These are phyloP conservation scores for Bradypodion ventrale DNA, from an alignment of 2,797 vertebrate species.

Conservation along the genomic window DNA sequence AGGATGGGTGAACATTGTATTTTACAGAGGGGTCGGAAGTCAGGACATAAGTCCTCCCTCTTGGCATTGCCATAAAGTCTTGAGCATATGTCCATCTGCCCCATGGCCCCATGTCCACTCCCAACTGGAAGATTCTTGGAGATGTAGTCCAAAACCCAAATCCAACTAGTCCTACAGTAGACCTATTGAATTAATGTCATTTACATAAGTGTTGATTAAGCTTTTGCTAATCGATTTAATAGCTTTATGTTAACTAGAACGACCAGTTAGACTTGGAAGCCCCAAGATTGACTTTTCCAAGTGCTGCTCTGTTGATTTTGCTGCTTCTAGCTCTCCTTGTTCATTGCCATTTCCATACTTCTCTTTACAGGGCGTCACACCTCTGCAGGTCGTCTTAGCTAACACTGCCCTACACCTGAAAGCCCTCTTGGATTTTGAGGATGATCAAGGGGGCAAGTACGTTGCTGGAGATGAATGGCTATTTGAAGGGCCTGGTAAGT, in stretches of 20 bases:
- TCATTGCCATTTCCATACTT: neutral
- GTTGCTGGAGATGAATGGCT: constrained; percentile 92
- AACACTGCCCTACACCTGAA: constrained; percentile 89
- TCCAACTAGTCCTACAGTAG: too few relatives aligned
- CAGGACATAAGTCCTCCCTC: neutral
- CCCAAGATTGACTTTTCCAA: neutral
- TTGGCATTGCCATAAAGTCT: neutral
- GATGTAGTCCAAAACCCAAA: too few relatives aligned
- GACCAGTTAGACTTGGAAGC: neutral
- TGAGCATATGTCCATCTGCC: neutral
- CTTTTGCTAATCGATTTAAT: neutral
- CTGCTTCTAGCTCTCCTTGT: neutral
- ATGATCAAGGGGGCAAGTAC: constrained; percentile 72
- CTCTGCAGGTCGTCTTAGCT: constrained; percentile 86
- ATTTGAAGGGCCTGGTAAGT: constrained; percentile 89
- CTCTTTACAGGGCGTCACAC: constrained; percentile 76
- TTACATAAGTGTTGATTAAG: neutral
- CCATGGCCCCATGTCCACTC: too few relatives aligned
- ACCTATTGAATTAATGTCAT: too few relatives aligned
- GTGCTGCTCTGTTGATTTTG: neutral
- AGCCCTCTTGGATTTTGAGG: constrained; percentile 86
- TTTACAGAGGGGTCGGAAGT: neutral
- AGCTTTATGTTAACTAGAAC: too few relatives aligned
- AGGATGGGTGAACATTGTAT: neutral
- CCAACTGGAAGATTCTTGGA: too few relatives aligned